Conservation (phyloP, 2,888 invertebrate genomes). For the Spilosoma lubricipeda region DNA sequence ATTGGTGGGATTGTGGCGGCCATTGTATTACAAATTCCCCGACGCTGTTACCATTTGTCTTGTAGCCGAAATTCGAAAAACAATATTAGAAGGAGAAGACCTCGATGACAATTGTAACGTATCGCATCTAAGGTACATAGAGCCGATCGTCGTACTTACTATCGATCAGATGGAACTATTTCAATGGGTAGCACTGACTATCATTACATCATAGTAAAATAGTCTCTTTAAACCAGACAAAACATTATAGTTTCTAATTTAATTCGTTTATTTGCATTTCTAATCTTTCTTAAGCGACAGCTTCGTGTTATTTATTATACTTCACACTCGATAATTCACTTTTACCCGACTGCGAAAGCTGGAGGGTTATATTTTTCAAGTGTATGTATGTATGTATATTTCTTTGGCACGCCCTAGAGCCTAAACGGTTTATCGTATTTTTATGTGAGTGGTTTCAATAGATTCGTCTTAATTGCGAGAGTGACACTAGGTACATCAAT, state of each 20-base stretch:
- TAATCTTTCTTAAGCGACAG: constrained; percentile 27
- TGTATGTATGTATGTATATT: no score
- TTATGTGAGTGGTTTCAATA: no score
- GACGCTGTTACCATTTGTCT: constrained; percentile 78
- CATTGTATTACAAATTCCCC: constrained; percentile 79
- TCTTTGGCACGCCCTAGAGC: no score
- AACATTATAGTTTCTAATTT: constrained; percentile 4
- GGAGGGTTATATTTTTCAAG: no score
- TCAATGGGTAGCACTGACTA: background rate
- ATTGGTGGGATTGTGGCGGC: constrained; percentile 69
- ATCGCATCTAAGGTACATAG: constrained; percentile 42
- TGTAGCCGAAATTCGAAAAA: constrained; percentile 70
- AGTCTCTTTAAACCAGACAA: background rate
- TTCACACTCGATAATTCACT: background rate
- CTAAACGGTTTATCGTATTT: no score
- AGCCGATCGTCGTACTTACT: constrained; percentile 40
- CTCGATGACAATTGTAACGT: constrained; percentile 56
- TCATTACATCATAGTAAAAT: background rate
- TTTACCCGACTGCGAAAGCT: no score
- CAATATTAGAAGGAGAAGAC: constrained; percentile 61
- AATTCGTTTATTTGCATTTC: constrained; percentile 55
- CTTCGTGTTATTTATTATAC: background rate
- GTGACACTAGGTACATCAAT: no score
- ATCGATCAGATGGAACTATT: constrained; percentile 21
- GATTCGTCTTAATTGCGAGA: no score